Base-by-base conservation (phyloP, 37 sponge, comb jelly and placozoan species). In the Cladorhizidae sp. region DNA sequence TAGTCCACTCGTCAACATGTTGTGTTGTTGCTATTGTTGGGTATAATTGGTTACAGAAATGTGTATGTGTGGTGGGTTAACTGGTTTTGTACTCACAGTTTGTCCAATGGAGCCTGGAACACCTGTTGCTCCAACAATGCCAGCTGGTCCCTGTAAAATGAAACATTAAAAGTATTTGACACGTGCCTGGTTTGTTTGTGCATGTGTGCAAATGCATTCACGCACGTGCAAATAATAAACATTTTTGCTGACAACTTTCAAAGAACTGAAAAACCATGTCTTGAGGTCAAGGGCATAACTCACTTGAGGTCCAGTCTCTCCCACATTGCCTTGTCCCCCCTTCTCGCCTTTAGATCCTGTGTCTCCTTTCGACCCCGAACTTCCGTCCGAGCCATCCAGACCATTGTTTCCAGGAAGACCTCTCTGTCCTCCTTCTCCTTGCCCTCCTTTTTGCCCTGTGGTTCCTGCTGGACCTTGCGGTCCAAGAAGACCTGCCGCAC, bases 381-480 rank as follows among this genome's bases (percentile, higher is more conserved):
- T 52, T 39, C 86, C 86, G 70, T 23, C 62, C 21, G 28, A 50
- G 54, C 89, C 89, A 51, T 40, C 38, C 0, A 32, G 8, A n/a
- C 85, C 85, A 38, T 40, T 20, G 22, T 33, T 70, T 74, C 87
- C 87, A 35, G 20, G 37, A 9, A 73, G 45, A 58, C 87, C 87
- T 14, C 25, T 52, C 0, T 58, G 54, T 58, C 91, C 91, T 37
- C 74, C 72, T 11, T 56, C 64, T 55, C 91, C 91, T 50, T 17
- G 43, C 57, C 36, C 35, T 42, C 87, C 91, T 50, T 83, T 64
- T 1, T 55, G 61, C 50, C 91, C 91, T 45, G 75, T 75, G 14
- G 71, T 1, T 61, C 77, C 77, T 41, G 35, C 42, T 17, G 40
- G 21, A 59, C 77, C 77, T 37, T 36, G 64, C 50, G 79, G 69